Evolutionary conservation across 2,797 vertebrate species (phyloP).

Genomic region (Acanthis flammea): DNA sequence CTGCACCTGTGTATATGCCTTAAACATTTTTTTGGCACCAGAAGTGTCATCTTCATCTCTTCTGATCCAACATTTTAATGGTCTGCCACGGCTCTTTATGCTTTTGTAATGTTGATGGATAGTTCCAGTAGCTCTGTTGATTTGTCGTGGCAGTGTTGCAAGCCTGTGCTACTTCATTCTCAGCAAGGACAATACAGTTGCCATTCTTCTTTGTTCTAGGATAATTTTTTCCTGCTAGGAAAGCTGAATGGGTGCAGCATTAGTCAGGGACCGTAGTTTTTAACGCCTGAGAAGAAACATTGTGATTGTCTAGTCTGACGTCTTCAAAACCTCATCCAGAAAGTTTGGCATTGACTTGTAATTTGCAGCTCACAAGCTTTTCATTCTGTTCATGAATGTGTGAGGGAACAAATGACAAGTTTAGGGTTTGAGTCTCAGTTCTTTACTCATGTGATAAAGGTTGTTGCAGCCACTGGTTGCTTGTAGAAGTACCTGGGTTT

Average conservation of each 20-base stretch:
- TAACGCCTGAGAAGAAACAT: slow-evolving; percentile 5
- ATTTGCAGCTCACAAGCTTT: not conserved
- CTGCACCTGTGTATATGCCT: not conserved
- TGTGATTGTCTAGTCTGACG: not conserved
- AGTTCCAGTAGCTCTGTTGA: not conserved
- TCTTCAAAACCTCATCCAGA: not conserved
- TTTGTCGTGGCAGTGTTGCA: not conserved
- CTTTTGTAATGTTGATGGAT: not conserved
- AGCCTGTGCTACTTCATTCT: not conserved
- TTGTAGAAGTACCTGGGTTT: not conserved
- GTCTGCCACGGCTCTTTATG: not conserved
- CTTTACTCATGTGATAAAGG: not conserved
- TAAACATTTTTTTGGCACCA: not conserved
- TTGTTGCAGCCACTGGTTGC: not conserved
- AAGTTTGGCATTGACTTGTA: not conserved
- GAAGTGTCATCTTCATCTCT: not conserved
- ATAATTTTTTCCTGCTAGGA: not conserved
- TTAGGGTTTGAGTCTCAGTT: not conserved
- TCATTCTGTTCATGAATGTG: not conserved
- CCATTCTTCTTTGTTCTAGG: slow-evolving; percentile 5
- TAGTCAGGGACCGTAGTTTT: slow-evolving; percentile 17
- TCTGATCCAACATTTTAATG: not conserved
- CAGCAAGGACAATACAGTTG: not conserved
- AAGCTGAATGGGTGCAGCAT: not conserved
- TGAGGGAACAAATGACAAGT: not conserved